Percentiles rank a stretch among this genome's conserved stretches.
phyloP scores from a whole-genome alignment of 92 coral and sea anemone species.

The Paragorgia papillata region DNA sequence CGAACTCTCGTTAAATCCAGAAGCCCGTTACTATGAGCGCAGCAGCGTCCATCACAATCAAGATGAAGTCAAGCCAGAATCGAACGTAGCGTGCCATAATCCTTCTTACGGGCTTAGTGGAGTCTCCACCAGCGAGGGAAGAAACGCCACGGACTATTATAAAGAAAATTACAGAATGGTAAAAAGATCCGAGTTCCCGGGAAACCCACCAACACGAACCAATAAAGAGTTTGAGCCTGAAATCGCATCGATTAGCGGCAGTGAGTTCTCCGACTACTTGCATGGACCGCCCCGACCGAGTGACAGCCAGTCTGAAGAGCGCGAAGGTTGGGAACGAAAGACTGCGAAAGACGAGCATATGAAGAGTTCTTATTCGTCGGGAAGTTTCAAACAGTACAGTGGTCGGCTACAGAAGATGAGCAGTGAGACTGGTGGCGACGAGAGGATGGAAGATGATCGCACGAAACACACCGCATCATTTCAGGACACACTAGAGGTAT shows the following conservation, averaged over 20 bases:
- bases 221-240: conserved; percentile 19
- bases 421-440: neutral
- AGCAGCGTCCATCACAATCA: no score
- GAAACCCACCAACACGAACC: neutral
- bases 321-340: neutral
- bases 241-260: conserved; percentile 20
- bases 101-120: neutral
- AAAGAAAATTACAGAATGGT: conserved; percentile 33
- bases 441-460: neutral
- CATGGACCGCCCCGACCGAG: conserved; percentile 27
- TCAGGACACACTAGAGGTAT: conserved; percentile 28
- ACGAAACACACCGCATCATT: conserved; percentile 6
- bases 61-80: neutral
- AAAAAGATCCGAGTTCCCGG: conserved; percentile 17
- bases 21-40: neutral
- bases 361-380: neutral
- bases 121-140: neutral
- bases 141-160: neutral
- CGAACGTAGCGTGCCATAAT: neutral
- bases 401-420: neutral
- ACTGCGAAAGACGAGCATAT: neutral
- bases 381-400: conserved; percentile 15
- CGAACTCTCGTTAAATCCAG: neutral
- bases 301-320: conserved; percentile 30
- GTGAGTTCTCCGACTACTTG: conserved; percentile 31